phyloP scores from a whole-genome alignment of 2,888 invertebrate genomes.

The Dicyrtoma fusca region DNA sequence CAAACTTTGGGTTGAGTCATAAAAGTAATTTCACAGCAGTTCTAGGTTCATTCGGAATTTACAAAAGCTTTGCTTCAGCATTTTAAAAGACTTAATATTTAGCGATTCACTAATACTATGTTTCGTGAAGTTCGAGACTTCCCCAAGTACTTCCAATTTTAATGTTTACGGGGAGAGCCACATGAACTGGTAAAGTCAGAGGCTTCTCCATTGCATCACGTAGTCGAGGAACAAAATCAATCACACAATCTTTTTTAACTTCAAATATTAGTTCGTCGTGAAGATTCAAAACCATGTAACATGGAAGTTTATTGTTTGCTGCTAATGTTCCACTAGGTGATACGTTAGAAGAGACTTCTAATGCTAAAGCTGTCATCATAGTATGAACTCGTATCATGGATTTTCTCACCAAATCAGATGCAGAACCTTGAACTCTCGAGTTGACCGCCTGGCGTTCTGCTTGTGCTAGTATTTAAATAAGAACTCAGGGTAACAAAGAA shows the following conservation, averaged over 20 bases:
- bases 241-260: constrained; percentile 63
- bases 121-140: background rate
- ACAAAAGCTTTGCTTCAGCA: background rate
- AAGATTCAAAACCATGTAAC: constrained; percentile 73
- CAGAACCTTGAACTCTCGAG: constrained; percentile 93
- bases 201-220: constrained; percentile 80
- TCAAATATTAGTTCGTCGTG: constrained; percentile 97
- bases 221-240: constrained; percentile 66
- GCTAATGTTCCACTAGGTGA: constrained; percentile 51
- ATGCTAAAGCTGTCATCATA: constrained; percentile 58
- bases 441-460: constrained; percentile 97
- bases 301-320: background rate
- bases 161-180: constrained; percentile 86
- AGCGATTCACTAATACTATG: background rate
- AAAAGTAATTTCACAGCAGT: too few relatives aligned
- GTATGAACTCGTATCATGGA: constrained; percentile 80
- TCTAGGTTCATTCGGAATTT: too few relatives aligned
- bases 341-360: constrained; percentile 61
- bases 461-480: constrained; percentile 64
- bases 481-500: background rate
- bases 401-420: constrained; percentile 90
- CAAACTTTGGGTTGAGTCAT: too few relatives aligned
- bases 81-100: too few relatives aligned
- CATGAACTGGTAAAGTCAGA: constrained; percentile 65
- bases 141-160: constrained; percentile 85